A percentile compares a stretch with the other conserved stretches of the same genome.
Evolutionary conservation across 2,888 invertebrate genomes (phyloP).

Genomic region (Leuctra nigra): DNA sequence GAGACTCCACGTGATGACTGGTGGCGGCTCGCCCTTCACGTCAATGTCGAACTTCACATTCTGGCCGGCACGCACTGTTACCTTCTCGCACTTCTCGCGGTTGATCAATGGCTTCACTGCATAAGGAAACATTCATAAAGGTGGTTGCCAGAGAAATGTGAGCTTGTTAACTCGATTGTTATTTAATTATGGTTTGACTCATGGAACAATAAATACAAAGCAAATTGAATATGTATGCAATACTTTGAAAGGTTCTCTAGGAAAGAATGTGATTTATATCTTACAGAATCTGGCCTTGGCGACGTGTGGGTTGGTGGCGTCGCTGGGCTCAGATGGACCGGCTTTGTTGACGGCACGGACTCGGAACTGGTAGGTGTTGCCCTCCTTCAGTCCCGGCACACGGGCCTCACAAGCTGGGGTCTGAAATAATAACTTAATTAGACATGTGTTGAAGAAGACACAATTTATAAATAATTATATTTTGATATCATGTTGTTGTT

Average conservation of each 20-base stretch:
- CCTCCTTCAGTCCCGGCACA: constrained; percentile 80
- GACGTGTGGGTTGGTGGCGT: constrained; percentile 77
- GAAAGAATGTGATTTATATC: no score
- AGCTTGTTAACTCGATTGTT: no score
- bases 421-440: no score
- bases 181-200: no score
- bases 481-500: no score
- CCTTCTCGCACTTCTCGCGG: constrained; percentile 82
- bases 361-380: constrained; percentile 92
- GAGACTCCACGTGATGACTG: constrained; percentile 77
- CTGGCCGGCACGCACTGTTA: constrained; percentile 86
- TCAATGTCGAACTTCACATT: constrained; percentile 88
- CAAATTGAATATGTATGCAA: no score
- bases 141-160: no score
- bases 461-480: no score
- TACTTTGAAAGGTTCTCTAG: no score
- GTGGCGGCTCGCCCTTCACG: constrained; percentile 94
- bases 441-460: no score
- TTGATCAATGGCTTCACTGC: constrained; percentile 93
- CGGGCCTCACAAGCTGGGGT: constrained; percentile 72
- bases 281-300: constrained; percentile 83
- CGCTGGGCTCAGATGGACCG: constrained; percentile 86
- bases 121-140: no score
- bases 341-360: constrained; percentile 92
- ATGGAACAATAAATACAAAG: no score